Evolutionary conservation across 2,888 invertebrate species (phyloP).

Genomic region (Trachelus stipa): DNA sequence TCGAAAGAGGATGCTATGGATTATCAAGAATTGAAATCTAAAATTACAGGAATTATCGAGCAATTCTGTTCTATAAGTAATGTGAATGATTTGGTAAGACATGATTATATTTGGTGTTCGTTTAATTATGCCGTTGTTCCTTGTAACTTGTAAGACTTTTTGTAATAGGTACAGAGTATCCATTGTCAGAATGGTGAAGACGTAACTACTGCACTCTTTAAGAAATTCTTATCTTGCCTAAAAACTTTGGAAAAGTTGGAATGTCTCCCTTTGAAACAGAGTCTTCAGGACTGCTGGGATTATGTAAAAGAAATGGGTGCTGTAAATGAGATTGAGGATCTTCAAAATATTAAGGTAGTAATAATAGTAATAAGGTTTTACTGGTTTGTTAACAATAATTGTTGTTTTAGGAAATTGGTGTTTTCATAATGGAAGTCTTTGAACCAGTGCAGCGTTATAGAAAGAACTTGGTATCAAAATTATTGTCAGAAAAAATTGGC

Average conservation of each 20-base stretch:
- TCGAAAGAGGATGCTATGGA: slow-evolving; percentile 45
- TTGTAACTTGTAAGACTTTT: neutral
- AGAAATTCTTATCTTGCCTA: slow-evolving; percentile 46
- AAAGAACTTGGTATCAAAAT: slow-evolving; percentile 49
- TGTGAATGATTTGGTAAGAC: slow-evolving; percentile 43
- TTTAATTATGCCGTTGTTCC: neutral
- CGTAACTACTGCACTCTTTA: slow-evolving; percentile 34
- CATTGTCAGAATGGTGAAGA: slow-evolving; percentile 19
- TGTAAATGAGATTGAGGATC: slow-evolving; percentile 58
- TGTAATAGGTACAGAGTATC: neutral
- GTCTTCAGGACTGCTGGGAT: slow-evolving; percentile 51
- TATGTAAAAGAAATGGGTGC: slow-evolving; percentile 61
- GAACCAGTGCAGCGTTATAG: slow-evolving; percentile 50
- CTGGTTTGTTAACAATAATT: neutral
- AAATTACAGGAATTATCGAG: slow-evolving; percentile 44
- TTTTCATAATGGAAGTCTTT: slow-evolving; percentile 53
- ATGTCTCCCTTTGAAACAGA: slow-evolving; percentile 51
- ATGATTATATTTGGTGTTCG: neutral
- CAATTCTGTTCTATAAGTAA: slow-evolving; percentile 48
- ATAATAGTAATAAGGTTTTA: neutral
- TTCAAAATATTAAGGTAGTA: slow-evolving; percentile 59
- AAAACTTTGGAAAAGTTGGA: slow-evolving; percentile 54
- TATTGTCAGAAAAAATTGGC: slow-evolving; percentile 50
- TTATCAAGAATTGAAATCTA: slow-evolving; percentile 51
- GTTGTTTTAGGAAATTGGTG: slow-evolving; percentile 54